Evolutionary conservation across 2,113 vertebrate genomes (phyloP).

Genomic region (Melierax canorus): DNA sequence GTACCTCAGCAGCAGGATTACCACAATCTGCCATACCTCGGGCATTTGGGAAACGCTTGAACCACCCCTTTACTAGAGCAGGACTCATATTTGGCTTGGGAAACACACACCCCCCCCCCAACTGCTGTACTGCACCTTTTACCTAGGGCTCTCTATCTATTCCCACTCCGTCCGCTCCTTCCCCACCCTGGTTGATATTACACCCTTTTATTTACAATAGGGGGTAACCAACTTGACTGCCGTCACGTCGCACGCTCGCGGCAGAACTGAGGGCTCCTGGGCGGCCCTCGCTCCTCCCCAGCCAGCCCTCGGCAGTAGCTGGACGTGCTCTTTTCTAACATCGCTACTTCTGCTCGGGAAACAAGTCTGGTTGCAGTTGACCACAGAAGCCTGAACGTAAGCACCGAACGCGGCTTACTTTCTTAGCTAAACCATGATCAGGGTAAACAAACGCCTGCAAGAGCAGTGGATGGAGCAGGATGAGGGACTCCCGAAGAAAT

Average conservation of each 20-base stretch:
- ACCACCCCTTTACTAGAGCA: neutral
- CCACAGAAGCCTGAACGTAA: neutral
- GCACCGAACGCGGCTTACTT: neutral
- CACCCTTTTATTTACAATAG: neutral
- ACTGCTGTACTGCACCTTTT: neutral
- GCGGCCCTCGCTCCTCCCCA: neutral
- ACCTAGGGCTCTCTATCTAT: neutral
- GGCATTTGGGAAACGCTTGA: neutral
- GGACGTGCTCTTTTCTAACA: neutral
- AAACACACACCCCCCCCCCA: too few relatives aligned
- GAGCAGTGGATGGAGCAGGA: neutral
- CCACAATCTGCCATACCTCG: neutral
- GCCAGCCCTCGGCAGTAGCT: neutral
- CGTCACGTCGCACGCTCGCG: accelerated
- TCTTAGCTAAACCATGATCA: neutral
- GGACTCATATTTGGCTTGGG: neutral
- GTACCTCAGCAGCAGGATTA: neutral
- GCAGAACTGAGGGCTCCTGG: neutral
- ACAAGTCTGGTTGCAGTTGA: neutral
- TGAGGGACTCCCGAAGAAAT: neutral
- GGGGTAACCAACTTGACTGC: neutral
- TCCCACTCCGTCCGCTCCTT: neutral
- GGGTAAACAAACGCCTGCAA: neutral
- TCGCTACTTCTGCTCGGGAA: neutral
- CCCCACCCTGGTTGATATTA: neutral